Conservation (phyloP, 2,888 invertebrate genomes). For the Caenorhabditis zanzibari region DNA sequence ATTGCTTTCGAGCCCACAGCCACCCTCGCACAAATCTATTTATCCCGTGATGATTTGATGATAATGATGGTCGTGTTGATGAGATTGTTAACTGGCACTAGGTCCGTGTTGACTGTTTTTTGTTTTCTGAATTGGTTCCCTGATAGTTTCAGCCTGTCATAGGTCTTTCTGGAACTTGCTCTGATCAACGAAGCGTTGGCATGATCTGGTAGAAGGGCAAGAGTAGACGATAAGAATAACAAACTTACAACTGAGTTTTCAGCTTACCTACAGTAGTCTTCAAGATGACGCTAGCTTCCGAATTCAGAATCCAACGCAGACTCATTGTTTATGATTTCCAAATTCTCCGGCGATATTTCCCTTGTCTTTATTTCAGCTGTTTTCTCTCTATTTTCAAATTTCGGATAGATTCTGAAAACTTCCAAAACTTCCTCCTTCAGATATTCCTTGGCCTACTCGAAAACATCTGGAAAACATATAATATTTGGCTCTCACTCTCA, state of each 20-base stretch:
- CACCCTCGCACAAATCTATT: constrained; percentile 49
- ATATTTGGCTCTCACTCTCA: constrained; percentile 44
- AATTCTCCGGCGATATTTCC: background rate
- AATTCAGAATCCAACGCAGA: background rate
- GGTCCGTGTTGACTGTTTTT: constrained; percentile 11
- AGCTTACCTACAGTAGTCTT: too few relatives aligned
- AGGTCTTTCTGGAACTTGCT: constrained; percentile 11
- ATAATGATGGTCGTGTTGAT: constrained; percentile 49
- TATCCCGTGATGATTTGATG: constrained; percentile 43
- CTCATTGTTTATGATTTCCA: too few relatives aligned
- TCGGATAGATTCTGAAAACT: constrained; percentile 32
- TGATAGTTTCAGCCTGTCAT: constrained; percentile 4
- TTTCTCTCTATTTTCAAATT: constrained; percentile 23
- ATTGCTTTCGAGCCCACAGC: constrained; percentile 37
- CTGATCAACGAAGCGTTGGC: background rate
- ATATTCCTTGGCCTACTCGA: background rate
- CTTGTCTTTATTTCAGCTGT: constrained; percentile 13
- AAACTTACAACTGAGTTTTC: too few relatives aligned
- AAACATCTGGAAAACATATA: constrained; percentile 57
- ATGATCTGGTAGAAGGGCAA: background rate
- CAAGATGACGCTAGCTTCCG: background rate
- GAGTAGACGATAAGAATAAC: too few relatives aligned
- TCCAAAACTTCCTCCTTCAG: background rate
- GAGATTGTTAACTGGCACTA: constrained; percentile 28
- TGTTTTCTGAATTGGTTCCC: background rate